Evolutionary conservation across 2,888 invertebrate genomes (phyloP), one percentile per base, ranked within the genome.

Genomic region (Drepanosiphum platanoidis): DNA sequence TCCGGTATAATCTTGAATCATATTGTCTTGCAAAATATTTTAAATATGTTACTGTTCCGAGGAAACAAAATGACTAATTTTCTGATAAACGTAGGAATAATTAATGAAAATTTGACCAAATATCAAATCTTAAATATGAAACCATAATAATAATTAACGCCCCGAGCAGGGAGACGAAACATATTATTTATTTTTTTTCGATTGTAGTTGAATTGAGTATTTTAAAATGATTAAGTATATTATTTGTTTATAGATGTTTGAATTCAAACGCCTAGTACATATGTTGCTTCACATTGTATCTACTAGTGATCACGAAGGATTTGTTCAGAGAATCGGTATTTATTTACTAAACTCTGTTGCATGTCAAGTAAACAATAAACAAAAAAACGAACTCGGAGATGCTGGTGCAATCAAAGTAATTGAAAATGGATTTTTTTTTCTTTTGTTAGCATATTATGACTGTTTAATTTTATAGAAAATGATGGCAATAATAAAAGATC

Each of bases 301-400:
- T 32, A 94, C 95, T 88, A 93, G 94, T 87, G 94, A 94, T 88
- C 94, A 95, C 88, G 96, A 97, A 90, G 95, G 96, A 64, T 97
- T 98, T 89, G 96, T 98, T 15, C 97, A 97, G 89, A 93, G 97
- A 87, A 96, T 98, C 88, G 97, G 97, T 34, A 97, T 98, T 88
- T 97, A 97, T 90, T 92, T 99, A 88, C 92, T 99, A 84, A 99
- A 99, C 90, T 96, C 97, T 0, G 91, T 99, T 87, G 98, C 98
- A 9, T 98, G 98, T 90, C 97, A 98, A 90, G 98, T 98, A 13
- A 97, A 98, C 89, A 97, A 97, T 34, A 92, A 93, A 86, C 97
- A 98, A 89, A 99, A 99, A 89, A 93, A 95, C 77, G 93, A 97
- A 88, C 92, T 99, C 52, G 98, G 98, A 74, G 94, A 96, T 90